A percentile compares a stretch with the other conserved stretches of the same genome.
These are phyloP conservation scores for Suricata suricatta DNA, from an alignment of 2,113 vertebrate genomes.

Conservation along the genomic window DNA sequence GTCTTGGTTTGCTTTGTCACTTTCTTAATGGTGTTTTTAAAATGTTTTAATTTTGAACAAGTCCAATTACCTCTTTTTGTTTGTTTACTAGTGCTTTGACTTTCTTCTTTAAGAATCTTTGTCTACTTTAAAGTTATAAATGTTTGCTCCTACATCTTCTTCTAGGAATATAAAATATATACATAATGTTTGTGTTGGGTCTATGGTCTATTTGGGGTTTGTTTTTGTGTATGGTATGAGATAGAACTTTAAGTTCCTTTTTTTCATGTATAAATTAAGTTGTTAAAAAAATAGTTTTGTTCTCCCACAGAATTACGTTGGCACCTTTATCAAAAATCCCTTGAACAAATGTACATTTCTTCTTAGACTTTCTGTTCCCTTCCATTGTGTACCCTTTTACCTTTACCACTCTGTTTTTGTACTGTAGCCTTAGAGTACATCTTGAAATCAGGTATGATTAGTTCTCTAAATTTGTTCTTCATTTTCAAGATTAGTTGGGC, in stretches of 20 bases:
- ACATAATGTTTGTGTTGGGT: background rate
- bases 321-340: background rate
- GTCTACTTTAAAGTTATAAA: background rate
- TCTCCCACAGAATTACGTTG: background rate
- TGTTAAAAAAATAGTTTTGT: background rate
- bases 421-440: background rate
- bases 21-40: background rate
- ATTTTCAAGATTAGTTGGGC: background rate
- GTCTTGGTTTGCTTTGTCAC: background rate
- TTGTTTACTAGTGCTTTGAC: background rate
- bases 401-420: background rate
- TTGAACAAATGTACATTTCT: background rate
- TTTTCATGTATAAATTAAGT: background rate
- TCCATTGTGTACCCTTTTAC: background rate
- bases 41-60: background rate
- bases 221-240: background rate
- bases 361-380: background rate
- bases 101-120: background rate
- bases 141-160: background rate
- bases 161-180: background rate
- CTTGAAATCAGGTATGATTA: background rate
- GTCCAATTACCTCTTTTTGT: background rate
- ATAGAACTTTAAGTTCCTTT: background rate
- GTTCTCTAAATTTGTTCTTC: background rate
- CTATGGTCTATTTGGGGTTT: background rate